These are phyloP conservation scores for Alloscopus bannaensis DNA, from an alignment of 2,888 invertebrate genomes.

Conservation along the genomic window DNA sequence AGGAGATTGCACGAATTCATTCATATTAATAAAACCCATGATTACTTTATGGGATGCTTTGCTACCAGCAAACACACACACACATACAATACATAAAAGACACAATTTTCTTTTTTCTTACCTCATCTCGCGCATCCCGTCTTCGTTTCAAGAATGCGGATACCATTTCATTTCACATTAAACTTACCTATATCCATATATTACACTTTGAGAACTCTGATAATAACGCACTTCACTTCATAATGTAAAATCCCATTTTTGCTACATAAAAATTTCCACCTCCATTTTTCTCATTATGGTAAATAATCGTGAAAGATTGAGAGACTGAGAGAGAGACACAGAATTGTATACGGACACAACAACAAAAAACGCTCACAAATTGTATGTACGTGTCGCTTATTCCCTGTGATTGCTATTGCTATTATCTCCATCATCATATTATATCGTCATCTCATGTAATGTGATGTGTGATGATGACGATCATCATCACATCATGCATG, in stretches of 20 bases:
- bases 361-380: conserved; percentile 6
- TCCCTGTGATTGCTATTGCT: conserved; percentile 24
- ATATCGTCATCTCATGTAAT: conserved; percentile 30
- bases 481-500: conserved; percentile 16
- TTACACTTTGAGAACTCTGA: background rate
- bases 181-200: background rate
- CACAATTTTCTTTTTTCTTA: conserved; percentile 10
- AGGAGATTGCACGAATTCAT: conserved; percentile 29
- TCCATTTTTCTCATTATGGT: conserved; percentile 12
- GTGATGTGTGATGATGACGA: conserved; percentile 16
- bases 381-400: conserved; percentile 1
- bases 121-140: too few relatives aligned
- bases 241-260: conserved; percentile 6
- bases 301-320: conserved; percentile 20
- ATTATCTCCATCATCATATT: conserved; percentile 42
- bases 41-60: conserved; percentile 51
- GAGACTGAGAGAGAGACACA: conserved; percentile 6
- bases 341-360: conserved; percentile 23
- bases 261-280: background rate
- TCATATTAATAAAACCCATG: conserved; percentile 52
- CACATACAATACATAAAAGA: background rate
- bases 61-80: conserved; percentile 36
- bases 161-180: conserved; percentile 29
- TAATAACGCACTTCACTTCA: background rate
- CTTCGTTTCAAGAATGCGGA: conserved; percentile 45